Evolutionary conservation across 2,797 vertebrate species (phyloP), one percentile per base, ranked within the genome.

Genomic region (Bufotes viridis): DNA sequence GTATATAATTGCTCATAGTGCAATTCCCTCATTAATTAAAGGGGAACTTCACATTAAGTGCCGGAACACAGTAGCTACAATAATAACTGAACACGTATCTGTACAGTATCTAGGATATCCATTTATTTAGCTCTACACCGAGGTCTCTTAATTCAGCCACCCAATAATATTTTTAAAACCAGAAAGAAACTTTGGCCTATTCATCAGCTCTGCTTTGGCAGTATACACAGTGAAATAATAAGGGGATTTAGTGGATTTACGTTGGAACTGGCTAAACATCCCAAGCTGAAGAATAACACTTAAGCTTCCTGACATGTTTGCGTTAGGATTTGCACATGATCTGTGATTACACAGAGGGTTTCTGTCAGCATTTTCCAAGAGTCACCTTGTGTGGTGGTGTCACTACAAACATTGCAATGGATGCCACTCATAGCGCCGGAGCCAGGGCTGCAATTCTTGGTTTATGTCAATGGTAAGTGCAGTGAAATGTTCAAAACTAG

Each of bases 241-340:
- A 65, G 65, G 87, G 82, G 87, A 88, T 88, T 88, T 88, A 85
- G 5, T 2, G 69, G 82, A 49, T 85, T 85, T 85, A 75, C 85
- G 58, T 80, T 75, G 58, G 78, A 85, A 88, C 82, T 85, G 87
- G 87, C 87, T 80, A 88, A 85, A 88, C 87, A 88, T 85, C 22
- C 51, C 82, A 74, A 76, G 87, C 87, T 57, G 58, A 85, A 75
- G 76, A 88, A 88, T 79, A 85, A 74, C 87, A 88, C 82, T 80
- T 88, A 88, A 49, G 87, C 87, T 80, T 80, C 55, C 53, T 88
- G 87, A 88, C 87, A 84, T 88, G 82, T 88, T 88, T 88, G 87
- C 69, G 29, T 53, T 80, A 79, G 87, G 87, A 88, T 88, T 88
- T 88, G 87, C 76, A 63, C 75, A 84, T 88, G 87, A 88, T 84